These are phyloP conservation scores for Tragelaphus strepsiceros DNA, from an alignment of 2,113 vertebrate genomes.

Conservation along the genomic window DNA sequence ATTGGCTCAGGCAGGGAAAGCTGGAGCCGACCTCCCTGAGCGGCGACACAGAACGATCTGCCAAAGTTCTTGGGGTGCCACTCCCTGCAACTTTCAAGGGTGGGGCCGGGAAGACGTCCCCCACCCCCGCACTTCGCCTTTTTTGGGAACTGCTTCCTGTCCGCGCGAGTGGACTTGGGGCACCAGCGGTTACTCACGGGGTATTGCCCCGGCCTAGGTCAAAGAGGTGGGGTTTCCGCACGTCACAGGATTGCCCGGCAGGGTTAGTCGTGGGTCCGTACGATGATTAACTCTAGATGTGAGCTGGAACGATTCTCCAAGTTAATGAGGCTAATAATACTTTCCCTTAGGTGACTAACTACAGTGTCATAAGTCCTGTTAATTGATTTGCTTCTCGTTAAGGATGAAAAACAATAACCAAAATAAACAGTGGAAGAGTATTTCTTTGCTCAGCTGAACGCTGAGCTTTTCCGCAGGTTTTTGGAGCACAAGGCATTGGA, in stretches of 20 bases:
- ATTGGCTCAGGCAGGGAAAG: background rate
- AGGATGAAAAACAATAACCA: background rate
- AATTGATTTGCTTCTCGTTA: background rate
- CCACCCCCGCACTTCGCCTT: background rate
- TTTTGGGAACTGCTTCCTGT: background rate
- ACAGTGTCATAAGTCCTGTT: background rate
- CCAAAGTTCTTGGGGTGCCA: slow-evolving; percentile 46
- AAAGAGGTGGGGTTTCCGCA: background rate
- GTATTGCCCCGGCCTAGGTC: background rate
- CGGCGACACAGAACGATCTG: background rate
- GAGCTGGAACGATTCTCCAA: background rate
- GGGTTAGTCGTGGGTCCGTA: background rate
- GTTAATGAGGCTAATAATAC: background rate
- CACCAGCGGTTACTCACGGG: background rate
- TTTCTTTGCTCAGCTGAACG: slow-evolving; percentile 31
- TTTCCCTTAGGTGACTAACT: slow-evolving; percentile 8
- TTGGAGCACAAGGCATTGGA: background rate
- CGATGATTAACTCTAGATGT: background rate
- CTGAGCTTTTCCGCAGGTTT: slow-evolving; percentile 18
- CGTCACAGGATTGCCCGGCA: background rate
- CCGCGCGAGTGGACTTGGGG: background rate
- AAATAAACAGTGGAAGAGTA: background rate
- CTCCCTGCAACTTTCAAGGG: slow-evolving; percentile 57
- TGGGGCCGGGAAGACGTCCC: background rate
- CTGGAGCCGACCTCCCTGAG: background rate